Evolutionary conservation across 1,140 invertebrate genomes (phyloP).

Genomic region (Magallana ariakensis): DNA sequence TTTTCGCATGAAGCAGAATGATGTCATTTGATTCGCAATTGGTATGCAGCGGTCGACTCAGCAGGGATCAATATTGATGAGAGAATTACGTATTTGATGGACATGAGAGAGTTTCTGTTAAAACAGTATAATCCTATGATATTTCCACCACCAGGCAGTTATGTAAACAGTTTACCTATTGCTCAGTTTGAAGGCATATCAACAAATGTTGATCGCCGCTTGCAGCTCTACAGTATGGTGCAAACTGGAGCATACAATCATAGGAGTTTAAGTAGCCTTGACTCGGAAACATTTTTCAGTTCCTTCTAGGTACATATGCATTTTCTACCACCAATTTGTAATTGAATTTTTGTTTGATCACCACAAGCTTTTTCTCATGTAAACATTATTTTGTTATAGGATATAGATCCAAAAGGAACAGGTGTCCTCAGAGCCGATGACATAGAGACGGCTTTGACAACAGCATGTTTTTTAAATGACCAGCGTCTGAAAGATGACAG

Average conservation of each 20-base stretch:
- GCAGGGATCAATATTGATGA: not conserved
- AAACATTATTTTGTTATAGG: no score
- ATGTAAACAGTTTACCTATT: slow-evolving; percentile 40
- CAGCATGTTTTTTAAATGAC: no score
- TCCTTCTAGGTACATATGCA: no score
- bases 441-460: no score
- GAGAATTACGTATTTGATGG: not conserved
- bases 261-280: no score
- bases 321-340: no score
- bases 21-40: not conserved
- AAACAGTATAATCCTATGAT: not conserved
- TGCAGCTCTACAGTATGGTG: slow-evolving; percentile 12
- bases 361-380: no score
- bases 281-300: no score
- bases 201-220: slow-evolving; percentile 21
- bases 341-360: no score
- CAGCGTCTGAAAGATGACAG: not conserved
- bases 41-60: not conserved
- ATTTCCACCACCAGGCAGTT: slow-evolving; percentile 10
- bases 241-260: slow-evolving; percentile 12
- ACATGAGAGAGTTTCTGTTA: slow-evolving; percentile 21
- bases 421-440: no score
- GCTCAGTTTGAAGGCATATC: slow-evolving; percentile 40
- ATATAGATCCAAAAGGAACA: no score
- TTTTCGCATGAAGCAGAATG: not conserved